These are phyloP conservation scores for Myiozetetes cayanensis DNA, from an alignment of 2,113 vertebrate species.

Conservation along the genomic window DNA sequence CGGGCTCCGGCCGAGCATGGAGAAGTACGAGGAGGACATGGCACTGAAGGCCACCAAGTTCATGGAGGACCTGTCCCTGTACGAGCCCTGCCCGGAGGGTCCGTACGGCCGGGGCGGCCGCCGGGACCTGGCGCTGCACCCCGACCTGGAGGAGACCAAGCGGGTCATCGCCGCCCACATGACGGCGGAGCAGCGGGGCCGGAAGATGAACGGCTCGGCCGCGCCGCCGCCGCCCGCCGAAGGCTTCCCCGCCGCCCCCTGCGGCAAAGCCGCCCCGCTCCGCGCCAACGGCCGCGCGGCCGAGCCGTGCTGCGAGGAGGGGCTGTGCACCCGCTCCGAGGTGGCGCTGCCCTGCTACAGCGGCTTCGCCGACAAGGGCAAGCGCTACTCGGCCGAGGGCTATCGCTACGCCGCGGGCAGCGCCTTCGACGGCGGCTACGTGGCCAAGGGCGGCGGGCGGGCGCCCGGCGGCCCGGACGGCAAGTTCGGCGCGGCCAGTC, in stretches of 20 bases:
- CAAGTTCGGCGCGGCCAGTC: conserved; percentile 71
- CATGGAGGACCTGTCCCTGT: conserved; percentile 85
- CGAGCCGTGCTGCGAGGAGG: conserved; percentile 73
- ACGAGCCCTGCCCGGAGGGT: conserved; percentile 74
- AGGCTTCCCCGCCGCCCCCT: conserved; percentile 41
- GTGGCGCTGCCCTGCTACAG: conserved; percentile 86
- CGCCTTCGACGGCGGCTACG: conserved; percentile 66
- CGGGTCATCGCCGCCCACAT: conserved; percentile 50
- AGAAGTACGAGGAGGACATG: conserved; percentile 80
- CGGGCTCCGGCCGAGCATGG: conserved; percentile 73
- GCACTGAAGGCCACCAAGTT: conserved; percentile 79
- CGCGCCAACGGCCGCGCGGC: conserved; percentile 76
- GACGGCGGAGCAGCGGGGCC: conserved; percentile 71
- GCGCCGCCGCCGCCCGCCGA: conserved; percentile 72
- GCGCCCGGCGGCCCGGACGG: conserved; percentile 70
- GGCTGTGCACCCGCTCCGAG: conserved; percentile 81
- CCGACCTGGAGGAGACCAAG: conserved; percentile 54
- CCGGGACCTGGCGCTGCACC: conserved; percentile 54
- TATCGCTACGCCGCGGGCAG: conserved; percentile 79
- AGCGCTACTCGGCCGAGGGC: conserved; percentile 82
- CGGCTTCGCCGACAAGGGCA: conserved; percentile 77
- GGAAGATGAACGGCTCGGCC: conserved; percentile 75
- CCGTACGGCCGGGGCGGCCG: conserved; percentile 72
- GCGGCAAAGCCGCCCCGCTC: conserved; percentile 73
- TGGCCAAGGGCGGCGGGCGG: conserved; percentile 76